A percentile compares a stretch with the other conserved stretches of the same genome.
These are phyloP conservation scores for Melieria crassipennis DNA, from an alignment of 2,888 invertebrate genomes.

Conservation along the genomic window DNA sequence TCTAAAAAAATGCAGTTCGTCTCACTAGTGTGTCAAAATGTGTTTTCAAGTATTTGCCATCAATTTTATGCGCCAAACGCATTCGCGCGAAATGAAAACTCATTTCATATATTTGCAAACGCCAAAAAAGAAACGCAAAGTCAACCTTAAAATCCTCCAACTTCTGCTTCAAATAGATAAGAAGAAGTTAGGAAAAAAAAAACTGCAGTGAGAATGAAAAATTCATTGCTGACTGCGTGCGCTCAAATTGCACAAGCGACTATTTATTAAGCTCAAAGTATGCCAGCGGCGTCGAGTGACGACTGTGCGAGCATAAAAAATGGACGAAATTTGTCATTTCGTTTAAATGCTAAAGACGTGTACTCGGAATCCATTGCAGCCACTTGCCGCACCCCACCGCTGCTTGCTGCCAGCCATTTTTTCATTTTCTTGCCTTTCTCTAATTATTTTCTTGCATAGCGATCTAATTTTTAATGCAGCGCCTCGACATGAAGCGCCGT, in stretches of 20 bases:
- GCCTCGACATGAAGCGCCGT: not conserved
- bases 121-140: no score
- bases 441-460: not conserved
- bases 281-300: not conserved
- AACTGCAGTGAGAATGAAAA: conserved; percentile 1
- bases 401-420: not conserved
- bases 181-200: not conserved
- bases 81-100: no score
- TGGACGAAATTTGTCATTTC: conserved; percentile 11
- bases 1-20: no score
- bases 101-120: no score
- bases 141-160: conserved; percentile 3
- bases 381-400: not conserved
- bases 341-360: not conserved
- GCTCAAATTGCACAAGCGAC: conserved; percentile 10
- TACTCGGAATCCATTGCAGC: not conserved
- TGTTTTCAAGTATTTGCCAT: no score
- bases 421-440: not conserved
- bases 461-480: conserved; percentile 13
- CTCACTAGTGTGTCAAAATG: no score
- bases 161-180: conserved; percentile 12
- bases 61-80: no score
- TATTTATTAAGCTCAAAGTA: conserved; percentile 14
- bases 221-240: conserved; percentile 12
- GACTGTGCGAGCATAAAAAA: not conserved